phyloP scores from a whole-genome alignment of 2,113 vertebrate species.

The Sylvia atricapilla region DNA sequence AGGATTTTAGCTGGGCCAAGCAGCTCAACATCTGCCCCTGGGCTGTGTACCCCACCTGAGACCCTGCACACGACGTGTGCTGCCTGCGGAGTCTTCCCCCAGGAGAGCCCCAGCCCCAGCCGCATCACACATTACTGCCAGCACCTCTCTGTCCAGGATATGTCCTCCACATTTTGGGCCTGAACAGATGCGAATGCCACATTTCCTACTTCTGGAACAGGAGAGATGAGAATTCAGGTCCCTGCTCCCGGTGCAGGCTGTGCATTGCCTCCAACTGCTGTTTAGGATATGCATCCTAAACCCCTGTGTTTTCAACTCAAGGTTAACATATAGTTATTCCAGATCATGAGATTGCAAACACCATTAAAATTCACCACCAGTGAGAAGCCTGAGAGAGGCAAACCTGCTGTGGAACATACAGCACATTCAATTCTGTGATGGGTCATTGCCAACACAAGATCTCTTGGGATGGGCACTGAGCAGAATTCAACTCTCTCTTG shows the following conservation, averaged over 20 bases:
- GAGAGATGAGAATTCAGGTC: not conserved
- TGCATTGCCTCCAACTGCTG: not conserved
- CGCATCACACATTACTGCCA: accelerated
- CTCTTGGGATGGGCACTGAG: not conserved
- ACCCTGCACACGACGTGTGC: accelerated
- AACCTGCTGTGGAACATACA: not conserved
- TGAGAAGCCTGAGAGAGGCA: not conserved
- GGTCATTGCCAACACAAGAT: not conserved
- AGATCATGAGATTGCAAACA: not conserved
- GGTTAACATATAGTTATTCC: not conserved
- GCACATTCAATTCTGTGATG: not conserved
- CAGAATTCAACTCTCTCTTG: not conserved
- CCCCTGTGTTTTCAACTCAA: not conserved
- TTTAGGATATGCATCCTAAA: not conserved
- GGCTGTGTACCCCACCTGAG: not conserved
- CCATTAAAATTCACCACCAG: not conserved
- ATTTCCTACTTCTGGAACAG: not conserved
- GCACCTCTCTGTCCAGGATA: accelerated
- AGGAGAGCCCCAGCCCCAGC: not conserved
- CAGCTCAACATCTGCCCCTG: not conserved
- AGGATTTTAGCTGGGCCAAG: not conserved
- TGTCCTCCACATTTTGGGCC: not conserved
- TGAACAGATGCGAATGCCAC: not conserved
- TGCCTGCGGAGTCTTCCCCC: accelerated
- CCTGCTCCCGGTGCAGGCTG: not conserved